phyloP scores from a whole-genome alignment of 2,888 invertebrate genomes.

The Drosophila quasianomalipes region DNA sequence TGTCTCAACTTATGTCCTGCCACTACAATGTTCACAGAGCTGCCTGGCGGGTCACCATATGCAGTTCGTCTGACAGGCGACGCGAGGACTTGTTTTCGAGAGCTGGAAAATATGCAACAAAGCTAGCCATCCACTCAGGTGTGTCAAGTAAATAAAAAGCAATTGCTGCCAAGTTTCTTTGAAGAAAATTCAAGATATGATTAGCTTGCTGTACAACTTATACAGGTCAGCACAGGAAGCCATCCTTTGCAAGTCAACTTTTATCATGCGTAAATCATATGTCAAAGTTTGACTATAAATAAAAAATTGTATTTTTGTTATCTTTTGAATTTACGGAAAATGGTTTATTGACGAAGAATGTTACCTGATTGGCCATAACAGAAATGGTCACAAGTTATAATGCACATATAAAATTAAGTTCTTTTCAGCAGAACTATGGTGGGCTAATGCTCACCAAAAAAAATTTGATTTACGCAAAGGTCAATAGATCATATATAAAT shows the following conservation, averaged over 20 bases:
- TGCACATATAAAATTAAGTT: constrained; percentile 15
- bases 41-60: constrained; percentile 23
- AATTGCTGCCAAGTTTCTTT: not conserved
- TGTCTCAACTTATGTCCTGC: constrained; percentile 8
- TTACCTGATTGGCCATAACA: constrained; percentile 35
- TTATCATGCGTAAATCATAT: not conserved
- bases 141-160: constrained; percentile 46
- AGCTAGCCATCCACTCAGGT: constrained; percentile 65
- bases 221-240: not conserved
- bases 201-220: constrained; percentile 12
- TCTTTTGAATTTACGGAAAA: not conserved
- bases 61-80: constrained; percentile 36
- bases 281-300: not conserved
- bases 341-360: not conserved
- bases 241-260: not conserved
- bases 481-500: not conserved
- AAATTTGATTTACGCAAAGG: constrained; percentile 13
- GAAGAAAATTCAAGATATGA: constrained; percentile 5
- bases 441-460: not conserved
- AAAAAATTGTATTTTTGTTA: not conserved
- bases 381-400: constrained; percentile 1
- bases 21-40: not conserved
- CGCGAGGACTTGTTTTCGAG: constrained; percentile 49
- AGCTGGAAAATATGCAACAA: constrained; percentile 50
- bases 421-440: constrained; percentile 7